Percentiles rank a stretch among this genome's conserved stretches.
These are phyloP conservation scores for Hoplias malabaricus DNA, from an alignment of 2,113 vertebrate genomes.

Conservation along the genomic window DNA sequence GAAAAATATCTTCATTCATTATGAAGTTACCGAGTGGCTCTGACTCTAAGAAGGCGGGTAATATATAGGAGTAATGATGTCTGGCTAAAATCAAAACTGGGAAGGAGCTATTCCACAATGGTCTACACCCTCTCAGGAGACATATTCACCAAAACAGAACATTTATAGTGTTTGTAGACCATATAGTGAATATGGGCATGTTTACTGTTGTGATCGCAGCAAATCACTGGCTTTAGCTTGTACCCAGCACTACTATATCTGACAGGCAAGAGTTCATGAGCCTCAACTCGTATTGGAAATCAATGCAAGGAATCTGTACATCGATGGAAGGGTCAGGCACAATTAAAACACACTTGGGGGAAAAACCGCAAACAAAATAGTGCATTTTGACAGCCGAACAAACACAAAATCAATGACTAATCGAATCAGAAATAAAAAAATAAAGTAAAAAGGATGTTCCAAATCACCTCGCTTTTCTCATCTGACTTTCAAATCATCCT, in stretches of 20 bases:
- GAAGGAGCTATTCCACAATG: too few species aligned
- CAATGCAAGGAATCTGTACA: slow-evolving; percentile 25
- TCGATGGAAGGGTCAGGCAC: slow-evolving; percentile 24
- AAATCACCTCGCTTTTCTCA: background rate
- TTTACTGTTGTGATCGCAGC: background rate
- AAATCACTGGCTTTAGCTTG: background rate
- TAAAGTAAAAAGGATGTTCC: background rate
- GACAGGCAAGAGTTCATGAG: background rate
- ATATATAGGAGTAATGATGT: too few species aligned
- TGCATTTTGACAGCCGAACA: background rate
- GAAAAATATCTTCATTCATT: too few species aligned
- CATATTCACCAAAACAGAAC: background rate
- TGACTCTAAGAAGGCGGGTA: too few species aligned
- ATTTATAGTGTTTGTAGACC: background rate
- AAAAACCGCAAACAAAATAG: slow-evolving; percentile 16
- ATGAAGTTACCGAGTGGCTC: too few species aligned
- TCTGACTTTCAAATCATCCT: background rate
- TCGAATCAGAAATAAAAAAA: background rate
- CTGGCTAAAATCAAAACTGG: too few species aligned
- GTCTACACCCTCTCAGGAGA: background rate
- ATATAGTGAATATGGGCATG: background rate
- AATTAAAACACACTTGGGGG: slow-evolving; percentile 19
- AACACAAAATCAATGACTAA: slow-evolving; percentile 17
- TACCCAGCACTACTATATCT: background rate
- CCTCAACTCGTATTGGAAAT: slow-evolving; percentile 23